Evolutionary conservation across 2,113 vertebrate genomes (phyloP), one percentile per base, ranked within the genome.

Genomic region (Phaetusa simplex): DNA sequence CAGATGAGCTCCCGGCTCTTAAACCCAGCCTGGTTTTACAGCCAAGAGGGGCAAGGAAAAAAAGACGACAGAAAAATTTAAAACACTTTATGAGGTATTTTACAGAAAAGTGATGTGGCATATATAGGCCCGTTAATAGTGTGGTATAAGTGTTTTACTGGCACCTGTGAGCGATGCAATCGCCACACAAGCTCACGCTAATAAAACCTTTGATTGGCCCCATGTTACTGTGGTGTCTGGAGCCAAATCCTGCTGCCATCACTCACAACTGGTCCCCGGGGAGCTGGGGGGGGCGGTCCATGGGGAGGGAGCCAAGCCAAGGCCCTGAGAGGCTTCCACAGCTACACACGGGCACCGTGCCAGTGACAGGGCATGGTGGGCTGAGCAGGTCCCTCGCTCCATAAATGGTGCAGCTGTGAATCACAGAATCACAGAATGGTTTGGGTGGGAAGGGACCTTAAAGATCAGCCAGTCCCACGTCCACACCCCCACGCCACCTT

Each of bases 301-400:
- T 47, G 36, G 15, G 23, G 38, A 52, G 3, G 74, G 22, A 74
- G 50, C 34, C 40, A 24, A 42, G 61, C 47, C 65, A 36, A 50
- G 61, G 23, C 8, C 20, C 70, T 1, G 0, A 42, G 64, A 30
- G 45, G 50, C 12, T 74, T 34, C 89, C 43, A 19, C 43, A 56
- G 67, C 40, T 30, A 2, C 0, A 0, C 2, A 1, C 2, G 3
- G 14, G 47, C 32, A 5, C n/a, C 12, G 5, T 53, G 72, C 38
- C 9, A 6, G 27, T 2, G 3, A 8, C 20, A 0, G 26, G 58
- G 0, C 29, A 3, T 0, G 8, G 45, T 7, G 67, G 29, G 59
- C n/a, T 67, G 62, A 76, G 80, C 26, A 34, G 34, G 21, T 24
- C 22, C 40, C 32, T 34, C 8, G 4, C 6, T n/a, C 21, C 0